Evolutionary conservation across 2,113 vertebrate genomes (phyloP), one percentile per base, ranked within the genome.

Genomic region (Eira barbara): DNA sequence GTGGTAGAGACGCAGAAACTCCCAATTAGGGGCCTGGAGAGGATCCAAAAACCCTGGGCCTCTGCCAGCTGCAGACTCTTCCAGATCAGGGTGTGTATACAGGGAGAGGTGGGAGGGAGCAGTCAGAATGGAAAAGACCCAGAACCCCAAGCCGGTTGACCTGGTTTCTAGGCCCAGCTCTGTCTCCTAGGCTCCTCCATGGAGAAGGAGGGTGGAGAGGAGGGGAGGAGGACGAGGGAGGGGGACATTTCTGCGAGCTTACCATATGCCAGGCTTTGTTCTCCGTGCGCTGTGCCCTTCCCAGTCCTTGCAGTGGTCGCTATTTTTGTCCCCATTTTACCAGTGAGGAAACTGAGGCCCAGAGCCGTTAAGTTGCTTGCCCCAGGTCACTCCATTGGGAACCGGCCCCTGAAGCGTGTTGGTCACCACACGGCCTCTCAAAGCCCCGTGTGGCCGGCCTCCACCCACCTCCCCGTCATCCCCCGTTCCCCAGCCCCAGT

Each of bases 201-300:
- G 13, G 59, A 6, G 55, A 25, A n/a, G 52, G 52, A 4, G 52
- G 20, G 5, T 5, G 34, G 5, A 36, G 21, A 4, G 31, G 23
- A 9, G 57, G 23, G 1, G 23, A 59, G 23, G 59, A 27, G 59
- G 59, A 36, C 2, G 18, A 9, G 5, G 31, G 47, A 9, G 76
- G 18, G 9, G 45, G 78, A 9, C 52, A 0, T 42, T 61, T 80
- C 82, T 76, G 55, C 10, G n/a, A 29, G 86, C 29, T 36, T 7
- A 3, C 63, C 1, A 0, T 6, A 21, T 7, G 23, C 49, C 67
- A 6, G 52, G 45, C 34, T 2, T 0, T 1, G 6, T 9, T 23
- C 67, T 73, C 4, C 0, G 6, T 3, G 0, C 15, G 31, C 0
- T 20, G 29, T 0, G 3, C 18, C 11, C 4, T 36, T 92, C 55